These are phyloP conservation scores for Lysandra coridon DNA, from an alignment of 2,888 invertebrate species.

Conservation along the genomic window DNA sequence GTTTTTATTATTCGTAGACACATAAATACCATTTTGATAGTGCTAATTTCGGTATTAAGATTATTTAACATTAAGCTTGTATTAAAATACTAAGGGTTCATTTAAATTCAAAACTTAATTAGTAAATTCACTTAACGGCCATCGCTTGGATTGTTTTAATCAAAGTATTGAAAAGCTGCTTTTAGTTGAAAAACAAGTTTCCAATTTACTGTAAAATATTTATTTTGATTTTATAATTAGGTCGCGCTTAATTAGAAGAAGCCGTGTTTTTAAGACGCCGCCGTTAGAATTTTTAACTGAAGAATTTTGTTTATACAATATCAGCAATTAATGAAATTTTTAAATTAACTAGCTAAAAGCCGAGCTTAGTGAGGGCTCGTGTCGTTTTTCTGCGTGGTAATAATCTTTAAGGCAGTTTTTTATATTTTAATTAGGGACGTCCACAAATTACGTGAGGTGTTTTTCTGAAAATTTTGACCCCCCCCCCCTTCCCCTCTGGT, in stretches of 20 bases:
- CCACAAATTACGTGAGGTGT: too few relatives aligned
- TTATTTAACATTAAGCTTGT: too few relatives aligned
- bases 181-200: background rate
- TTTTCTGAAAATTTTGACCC: too few relatives aligned
- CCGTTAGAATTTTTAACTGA: background rate
- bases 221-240: conserved; percentile 17
- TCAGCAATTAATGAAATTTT: background rate
- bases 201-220: conserved; percentile 21
- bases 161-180: background rate
- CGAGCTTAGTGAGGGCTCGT: too few relatives aligned
- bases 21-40: too few relatives aligned
- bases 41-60: too few relatives aligned
- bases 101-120: background rate
- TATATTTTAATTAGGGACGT: too few relatives aligned
- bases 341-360: background rate
- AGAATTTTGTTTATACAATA: conserved; percentile 4
- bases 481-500: too few relatives aligned
- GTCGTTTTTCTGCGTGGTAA: too few relatives aligned
- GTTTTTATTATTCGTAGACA: too few relatives aligned
- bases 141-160: background rate
- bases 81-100: too few relatives aligned
- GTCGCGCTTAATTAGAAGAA: conserved; percentile 26
- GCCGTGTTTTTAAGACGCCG: conserved; percentile 14
- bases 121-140: background rate
- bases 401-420: too few relatives aligned